phyloP scores from a whole-genome alignment of 2,888 invertebrate genomes.

The Theretra japonica region DNA sequence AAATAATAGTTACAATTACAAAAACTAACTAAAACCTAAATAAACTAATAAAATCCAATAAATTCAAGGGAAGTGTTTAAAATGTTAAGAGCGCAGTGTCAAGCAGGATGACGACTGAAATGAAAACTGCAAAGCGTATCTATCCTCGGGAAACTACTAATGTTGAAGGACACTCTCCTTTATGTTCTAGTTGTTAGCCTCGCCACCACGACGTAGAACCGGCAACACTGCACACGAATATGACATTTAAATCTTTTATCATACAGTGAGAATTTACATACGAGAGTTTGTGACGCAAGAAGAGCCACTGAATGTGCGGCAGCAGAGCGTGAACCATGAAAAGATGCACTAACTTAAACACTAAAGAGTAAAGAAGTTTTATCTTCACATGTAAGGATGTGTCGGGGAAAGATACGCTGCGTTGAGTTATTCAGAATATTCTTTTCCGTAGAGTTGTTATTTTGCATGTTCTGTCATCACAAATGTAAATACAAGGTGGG shows the following conservation, averaged over 20 bases:
- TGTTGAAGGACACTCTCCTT: conserved; percentile 77
- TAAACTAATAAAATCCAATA: conserved; percentile 35
- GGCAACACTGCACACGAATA: conserved; percentile 38
- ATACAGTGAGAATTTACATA: conserved; percentile 53
- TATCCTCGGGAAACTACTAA: conserved; percentile 64
- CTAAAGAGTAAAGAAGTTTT: conserved; percentile 36
- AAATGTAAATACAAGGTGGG: neutral
- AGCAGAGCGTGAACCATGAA: conserved; percentile 80
- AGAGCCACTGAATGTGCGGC: conserved; percentile 66
- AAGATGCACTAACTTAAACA: conserved; percentile 54
- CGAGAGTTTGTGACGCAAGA: conserved; percentile 54
- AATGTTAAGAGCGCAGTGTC: conserved; percentile 57
- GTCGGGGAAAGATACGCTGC: conserved; percentile 22
- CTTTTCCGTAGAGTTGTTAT: conserved; percentile 4
- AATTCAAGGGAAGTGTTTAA: conserved; percentile 47
- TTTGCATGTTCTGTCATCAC: neutral
- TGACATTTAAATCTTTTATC: conserved; percentile 32
- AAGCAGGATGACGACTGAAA: conserved; percentile 68
- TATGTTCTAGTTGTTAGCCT: conserved; percentile 77
- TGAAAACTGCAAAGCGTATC: conserved; percentile 69
- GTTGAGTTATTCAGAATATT: conserved; percentile 15
- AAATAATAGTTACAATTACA: conserved; percentile 22
- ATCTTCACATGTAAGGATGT: conserved; percentile 20
- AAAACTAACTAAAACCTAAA: conserved; percentile 33
- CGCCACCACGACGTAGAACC: conserved; percentile 46